Conservation (phyloP, 2,113 vertebrate genomes). For the Oreochromis spilurus region DNA sequence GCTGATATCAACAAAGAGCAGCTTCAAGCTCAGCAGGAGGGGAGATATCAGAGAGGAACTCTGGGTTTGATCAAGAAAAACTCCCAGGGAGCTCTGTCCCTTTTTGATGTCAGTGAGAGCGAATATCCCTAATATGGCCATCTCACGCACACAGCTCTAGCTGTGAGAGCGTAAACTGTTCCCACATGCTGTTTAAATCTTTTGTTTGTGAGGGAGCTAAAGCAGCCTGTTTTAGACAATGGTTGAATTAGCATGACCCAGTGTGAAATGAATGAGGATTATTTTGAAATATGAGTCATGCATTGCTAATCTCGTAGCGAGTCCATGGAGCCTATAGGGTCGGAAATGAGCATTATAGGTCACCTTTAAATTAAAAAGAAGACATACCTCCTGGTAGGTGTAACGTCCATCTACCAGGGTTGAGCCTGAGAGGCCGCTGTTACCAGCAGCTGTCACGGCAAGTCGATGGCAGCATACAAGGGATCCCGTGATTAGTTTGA, state of each 20-base stretch:
- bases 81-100: not conserved
- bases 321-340: not conserved
- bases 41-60: not conserved
- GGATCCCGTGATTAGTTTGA: constrained; percentile 94
- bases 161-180: not conserved
- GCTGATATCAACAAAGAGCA: not conserved
- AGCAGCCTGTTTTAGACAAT: not conserved
- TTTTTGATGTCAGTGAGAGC: not conserved
- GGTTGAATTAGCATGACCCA: not conserved
- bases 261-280: not conserved
- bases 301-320: not conserved
- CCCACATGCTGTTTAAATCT: not conserved
- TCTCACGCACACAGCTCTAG: not conserved
- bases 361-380: not conserved
- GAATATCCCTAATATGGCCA: not conserved
- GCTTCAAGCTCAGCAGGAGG: not conserved
- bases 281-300: not conserved
- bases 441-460: constrained; percentile 81
- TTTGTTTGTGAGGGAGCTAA: not conserved
- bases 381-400: constrained; percentile 90
- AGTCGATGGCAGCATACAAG: constrained; percentile 93
- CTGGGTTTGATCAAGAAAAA: not conserved
- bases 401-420: constrained; percentile 92
- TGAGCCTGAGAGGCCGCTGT: constrained; percentile 81
- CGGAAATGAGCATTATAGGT: not conserved